A percentile compares a stretch with the other conserved stretches of the same genome.
These are phyloP conservation scores for Byasa hedistus DNA, from an alignment of 2,888 invertebrate genomes.

Conservation along the genomic window DNA sequence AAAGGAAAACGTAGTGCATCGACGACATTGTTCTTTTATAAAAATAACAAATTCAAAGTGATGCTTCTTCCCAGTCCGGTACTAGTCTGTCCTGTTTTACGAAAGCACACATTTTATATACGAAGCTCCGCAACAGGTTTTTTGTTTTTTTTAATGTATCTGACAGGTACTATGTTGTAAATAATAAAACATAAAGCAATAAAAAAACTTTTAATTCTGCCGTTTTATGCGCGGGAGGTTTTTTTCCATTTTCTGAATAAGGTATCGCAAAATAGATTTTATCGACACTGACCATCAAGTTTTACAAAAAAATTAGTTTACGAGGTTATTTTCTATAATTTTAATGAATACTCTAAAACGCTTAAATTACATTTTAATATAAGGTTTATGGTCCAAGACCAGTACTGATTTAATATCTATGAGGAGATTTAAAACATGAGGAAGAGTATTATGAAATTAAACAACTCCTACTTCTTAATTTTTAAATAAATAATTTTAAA, in stretches of 20 bases:
- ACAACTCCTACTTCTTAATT: too few species aligned
- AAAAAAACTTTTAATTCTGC: constrained; percentile 35
- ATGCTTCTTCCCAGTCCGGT: constrained; percentile 21
- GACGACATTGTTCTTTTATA: constrained; percentile 32
- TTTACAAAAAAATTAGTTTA: not conserved
- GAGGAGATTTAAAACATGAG: too few species aligned
- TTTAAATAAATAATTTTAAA: too few species aligned
- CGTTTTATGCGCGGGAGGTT: constrained; percentile 28
- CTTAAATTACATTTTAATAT: too few species aligned
- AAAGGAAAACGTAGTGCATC: constrained; percentile 33
- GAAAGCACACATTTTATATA: constrained; percentile 38
- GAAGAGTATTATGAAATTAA: too few species aligned
- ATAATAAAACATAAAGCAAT: too few species aligned
- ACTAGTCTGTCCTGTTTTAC: constrained; percentile 32
- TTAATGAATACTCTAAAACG: too few species aligned
- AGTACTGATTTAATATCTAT: too few species aligned
- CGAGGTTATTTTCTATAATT: too few species aligned
- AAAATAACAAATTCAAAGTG: constrained; percentile 13
- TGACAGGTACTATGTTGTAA: constrained; percentile 29
- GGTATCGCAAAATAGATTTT: constrained; percentile 22
- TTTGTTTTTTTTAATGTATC: constrained; percentile 38
- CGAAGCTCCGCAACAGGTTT: constrained; percentile 34
- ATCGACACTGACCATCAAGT: not conserved
- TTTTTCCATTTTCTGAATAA: constrained; percentile 16
- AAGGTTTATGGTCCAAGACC: too few species aligned